Base-by-base conservation (phyloP, 1,140 invertebrate species). In the Scaptomyza pallida region DNA sequence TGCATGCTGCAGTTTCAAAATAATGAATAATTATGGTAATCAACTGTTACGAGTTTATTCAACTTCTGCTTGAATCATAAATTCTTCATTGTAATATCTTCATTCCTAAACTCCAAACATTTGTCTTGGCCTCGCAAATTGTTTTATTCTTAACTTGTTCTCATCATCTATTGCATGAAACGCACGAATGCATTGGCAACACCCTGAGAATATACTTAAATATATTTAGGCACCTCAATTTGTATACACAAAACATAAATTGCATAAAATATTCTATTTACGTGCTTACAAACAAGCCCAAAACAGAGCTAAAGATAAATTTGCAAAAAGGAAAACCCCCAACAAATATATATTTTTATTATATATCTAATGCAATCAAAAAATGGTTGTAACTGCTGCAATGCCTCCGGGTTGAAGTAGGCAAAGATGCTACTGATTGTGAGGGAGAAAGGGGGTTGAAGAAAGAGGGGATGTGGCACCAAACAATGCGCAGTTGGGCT, bases 221-320 rank as follows among this genome's bases (percentile, higher is more conserved):
- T 30, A 30, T 9, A 78, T 72, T 86, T 77, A 65, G 77, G 69
- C 64, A 41, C 57, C 45, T 61, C 73, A 80, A 78, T 63, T 75
- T 88, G 57, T 37, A 78, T 62, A 37, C 78, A 82, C 26, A 2
- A n/a, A 30, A 69, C 82, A 86, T 88, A 86, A 86, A 86, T 86
- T 86, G 82, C 82, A 86, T 86, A 86, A 86, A 88, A 86, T 86
- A 86, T 86, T 86, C 82, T 72, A 86, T 86, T 86, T 86, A 86
- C 82, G 82, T 86, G 68, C 60, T 55, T 65, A 52, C 63, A 65
- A n/a, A n/a, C n/a, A n/a, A n/a, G 60, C 55, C 33, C 16, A 19
- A 52, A 35, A 35, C 6, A 35, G 23, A 17, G 15, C 19, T 5
- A 16, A 15, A 43, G 3, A 35, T 21, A 13, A 12, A 15, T 23